A percentile compares a stretch with the other conserved stretches of the same genome.
Evolutionary conservation across 2,113 vertebrate species (phyloP).

Genomic region (Lepus americanus): DNA sequence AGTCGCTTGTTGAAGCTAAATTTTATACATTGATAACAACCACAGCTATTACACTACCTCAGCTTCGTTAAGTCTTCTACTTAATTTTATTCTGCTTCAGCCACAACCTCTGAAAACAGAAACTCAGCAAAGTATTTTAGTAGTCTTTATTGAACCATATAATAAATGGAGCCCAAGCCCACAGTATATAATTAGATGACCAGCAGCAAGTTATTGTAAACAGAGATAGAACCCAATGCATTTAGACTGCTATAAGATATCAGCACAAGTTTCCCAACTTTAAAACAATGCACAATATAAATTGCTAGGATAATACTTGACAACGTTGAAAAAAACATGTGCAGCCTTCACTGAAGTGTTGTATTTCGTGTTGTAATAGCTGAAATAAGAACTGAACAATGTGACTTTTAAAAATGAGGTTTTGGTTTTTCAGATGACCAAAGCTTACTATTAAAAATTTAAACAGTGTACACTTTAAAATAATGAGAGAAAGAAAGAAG

Average conservation of each 20-base stretch:
- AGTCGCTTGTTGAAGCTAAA: not conserved
- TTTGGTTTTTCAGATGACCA: slow-evolving; percentile 3
- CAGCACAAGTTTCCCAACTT: not conserved
- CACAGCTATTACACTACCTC: not conserved
- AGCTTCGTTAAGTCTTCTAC: not conserved
- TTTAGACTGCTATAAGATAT: not conserved
- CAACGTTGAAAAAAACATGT: not conserved
- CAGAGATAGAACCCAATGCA: not conserved
- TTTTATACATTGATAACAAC: not conserved
- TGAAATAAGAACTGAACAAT: not conserved
- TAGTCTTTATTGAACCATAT: not conserved
- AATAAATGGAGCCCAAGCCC: not conserved
- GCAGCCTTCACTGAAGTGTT: not conserved
- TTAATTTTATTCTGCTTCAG: not conserved
- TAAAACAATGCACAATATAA: not conserved
- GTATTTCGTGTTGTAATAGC: not conserved
- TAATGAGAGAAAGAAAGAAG: not conserved
- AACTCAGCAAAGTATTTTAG: not conserved
- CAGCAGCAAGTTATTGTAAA: not conserved
- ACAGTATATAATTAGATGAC: not conserved
- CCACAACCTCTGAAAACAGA: not conserved
- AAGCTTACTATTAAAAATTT: not conserved
- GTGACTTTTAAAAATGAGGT: not conserved
- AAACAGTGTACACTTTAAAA: not conserved
- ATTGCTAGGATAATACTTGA: not conserved